phyloP scores from a whole-genome alignment of 2,113 vertebrate genomes.

The Bubalus kerabau region DNA sequence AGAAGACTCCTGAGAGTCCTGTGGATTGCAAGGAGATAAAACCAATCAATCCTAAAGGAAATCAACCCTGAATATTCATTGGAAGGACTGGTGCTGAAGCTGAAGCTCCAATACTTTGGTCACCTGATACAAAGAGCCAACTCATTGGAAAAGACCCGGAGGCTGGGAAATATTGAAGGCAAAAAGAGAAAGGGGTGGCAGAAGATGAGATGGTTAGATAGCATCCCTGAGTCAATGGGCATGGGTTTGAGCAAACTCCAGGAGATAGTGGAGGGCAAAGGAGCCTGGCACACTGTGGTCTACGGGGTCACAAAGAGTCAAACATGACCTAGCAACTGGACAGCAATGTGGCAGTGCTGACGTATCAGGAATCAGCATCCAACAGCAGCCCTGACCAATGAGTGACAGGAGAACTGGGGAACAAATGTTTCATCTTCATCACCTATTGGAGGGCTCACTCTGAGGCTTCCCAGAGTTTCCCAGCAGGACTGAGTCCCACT shows the following conservation, averaged over 20 bases:
- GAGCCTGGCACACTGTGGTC: neutral
- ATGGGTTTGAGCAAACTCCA: neutral
- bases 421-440: neutral
- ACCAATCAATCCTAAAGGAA: neutral
- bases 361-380: neutral
- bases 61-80: neutral
- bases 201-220: neutral
- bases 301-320: neutral
- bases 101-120: neutral
- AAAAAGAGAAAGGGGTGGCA: neutral
- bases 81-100: neutral
- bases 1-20: neutral
- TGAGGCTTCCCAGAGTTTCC: neutral
- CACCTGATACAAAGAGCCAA: neutral
- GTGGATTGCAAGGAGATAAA: neutral
- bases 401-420: neutral
- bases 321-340: neutral
- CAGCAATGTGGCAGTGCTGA: neutral
- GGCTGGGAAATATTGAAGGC: neutral
- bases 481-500: neutral
- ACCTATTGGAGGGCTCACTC: neutral
- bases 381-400: neutral
- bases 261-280: neutral
- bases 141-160: neutral
- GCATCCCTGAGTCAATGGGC: neutral